Percentiles rank a stretch among this genome's conserved stretches.
Evolutionary conservation across 2,797 vertebrate genomes (phyloP).

Genomic region (Pelochelys cantorii): DNA sequence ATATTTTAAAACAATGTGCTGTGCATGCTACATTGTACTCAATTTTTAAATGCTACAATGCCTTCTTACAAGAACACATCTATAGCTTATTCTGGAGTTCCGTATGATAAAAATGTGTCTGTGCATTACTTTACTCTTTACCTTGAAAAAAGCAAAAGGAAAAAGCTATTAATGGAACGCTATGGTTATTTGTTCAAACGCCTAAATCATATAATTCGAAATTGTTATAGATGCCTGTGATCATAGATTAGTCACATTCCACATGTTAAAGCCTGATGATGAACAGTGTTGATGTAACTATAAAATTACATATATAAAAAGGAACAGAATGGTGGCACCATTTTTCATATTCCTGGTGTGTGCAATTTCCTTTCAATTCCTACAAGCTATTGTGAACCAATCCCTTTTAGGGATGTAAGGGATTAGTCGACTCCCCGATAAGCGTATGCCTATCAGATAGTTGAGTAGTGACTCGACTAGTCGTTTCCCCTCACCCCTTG

Average conservation of each 20-base stretch:
- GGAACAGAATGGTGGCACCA: background rate
- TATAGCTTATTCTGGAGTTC: background rate
- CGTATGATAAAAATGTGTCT: background rate
- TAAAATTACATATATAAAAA: background rate
- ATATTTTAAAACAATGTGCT: background rate
- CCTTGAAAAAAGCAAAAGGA: background rate
- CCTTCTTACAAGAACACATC: background rate
- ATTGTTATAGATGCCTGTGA: rapidly evolving
- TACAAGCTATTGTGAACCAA: background rate
- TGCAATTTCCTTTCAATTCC: background rate
- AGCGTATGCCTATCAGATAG: too few relatives aligned
- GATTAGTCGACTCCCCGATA: too few relatives aligned
- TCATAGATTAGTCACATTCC: background rate
- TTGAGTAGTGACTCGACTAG: too few relatives aligned
- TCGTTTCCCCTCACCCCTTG: too few relatives aligned
- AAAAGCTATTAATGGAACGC: background rate
- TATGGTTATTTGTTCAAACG: background rate
- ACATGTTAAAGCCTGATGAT: background rate
- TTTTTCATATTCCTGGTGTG: background rate
- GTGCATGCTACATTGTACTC: background rate
- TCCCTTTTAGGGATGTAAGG: too few relatives aligned
- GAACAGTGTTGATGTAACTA: background rate
- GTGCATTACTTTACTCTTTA: background rate
- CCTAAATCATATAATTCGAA: background rate
- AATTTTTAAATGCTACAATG: background rate